Conservation (phyloP, 2,888 invertebrate genomes). For the Conistra vaccinii region DNA sequence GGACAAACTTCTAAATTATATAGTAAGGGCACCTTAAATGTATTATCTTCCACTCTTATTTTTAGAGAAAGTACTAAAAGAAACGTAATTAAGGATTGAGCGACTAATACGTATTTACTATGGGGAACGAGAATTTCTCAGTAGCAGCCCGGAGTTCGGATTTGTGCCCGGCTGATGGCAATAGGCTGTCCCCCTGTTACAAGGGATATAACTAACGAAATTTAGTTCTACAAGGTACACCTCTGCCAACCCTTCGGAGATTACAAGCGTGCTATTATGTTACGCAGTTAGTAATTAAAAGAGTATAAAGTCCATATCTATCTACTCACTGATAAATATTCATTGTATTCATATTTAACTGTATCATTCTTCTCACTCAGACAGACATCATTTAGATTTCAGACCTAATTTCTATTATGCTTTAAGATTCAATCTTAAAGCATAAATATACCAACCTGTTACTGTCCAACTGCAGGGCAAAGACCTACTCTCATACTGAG, state of each 20-base stretch:
- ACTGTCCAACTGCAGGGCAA: too few species aligned
- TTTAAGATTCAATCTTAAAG: too few species aligned
- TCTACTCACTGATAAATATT: too few species aligned
- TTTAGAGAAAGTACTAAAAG: background rate
- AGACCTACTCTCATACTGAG: too few species aligned
- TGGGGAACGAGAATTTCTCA: background rate
- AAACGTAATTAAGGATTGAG: conserved; percentile 21
- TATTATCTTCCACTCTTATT: conserved; percentile 47
- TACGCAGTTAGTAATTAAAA: background rate
- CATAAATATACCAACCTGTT: too few species aligned
- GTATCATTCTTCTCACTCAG: background rate
- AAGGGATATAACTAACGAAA: too few species aligned
- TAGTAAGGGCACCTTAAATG: conserved; percentile 37
- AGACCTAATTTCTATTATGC: too few species aligned
- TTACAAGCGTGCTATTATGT: background rate
- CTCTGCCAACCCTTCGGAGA: background rate
- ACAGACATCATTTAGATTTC: too few species aligned
- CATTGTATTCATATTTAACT: background rate
- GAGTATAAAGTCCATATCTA: background rate
- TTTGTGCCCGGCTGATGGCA: background rate
- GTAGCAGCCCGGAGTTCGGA: background rate
- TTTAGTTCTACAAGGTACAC: background rate
- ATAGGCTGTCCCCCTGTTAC: too few species aligned
- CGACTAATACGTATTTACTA: background rate
- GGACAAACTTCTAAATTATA: conserved; percentile 45